Base-by-base conservation (phyloP, 2,797 vertebrate species). In the Chelonia mydas region DNA sequence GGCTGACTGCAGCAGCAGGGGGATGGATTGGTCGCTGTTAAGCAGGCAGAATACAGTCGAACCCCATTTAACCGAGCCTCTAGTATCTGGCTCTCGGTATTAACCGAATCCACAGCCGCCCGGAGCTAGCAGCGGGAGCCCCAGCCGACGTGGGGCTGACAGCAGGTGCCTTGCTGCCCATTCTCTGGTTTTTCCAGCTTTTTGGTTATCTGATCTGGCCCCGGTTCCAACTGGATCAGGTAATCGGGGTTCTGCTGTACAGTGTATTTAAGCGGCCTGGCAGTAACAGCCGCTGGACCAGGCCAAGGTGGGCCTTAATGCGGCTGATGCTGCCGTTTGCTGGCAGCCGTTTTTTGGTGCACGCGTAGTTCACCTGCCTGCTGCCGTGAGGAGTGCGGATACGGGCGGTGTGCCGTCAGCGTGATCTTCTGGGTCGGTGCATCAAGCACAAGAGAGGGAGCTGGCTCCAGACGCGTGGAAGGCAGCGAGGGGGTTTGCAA, bases 251-350 rank as follows among this genome's bases (percentile, higher is more conserved):
- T 23, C 65, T 3, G 16, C 33, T 5, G 9, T 7, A 7, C 21
- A 21, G 23, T 25, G 25, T 91, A 27, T 86, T 87, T 85, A 81
- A 90, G 83, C 23, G 1, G 41, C 21, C n/a, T 53, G 81, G 41
- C 82, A 83, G 49, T 57, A 80, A 33, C 33, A 65, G 81, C 19
- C 37, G 81, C 21, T 27, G 13, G 41, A 33, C 25, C 80, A 65
- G 51, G 80, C 37, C 17, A 8, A 54, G 19, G 77, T 33, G 11
- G 6, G 81, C 5, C 65, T n/a, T 55, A 45, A 77, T 84, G 57
- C 80, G 89, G 93, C 15, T 1, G 74, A 92, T 89, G 95, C 95
- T 97, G 97, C 97, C 97, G 91, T 83, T 94, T 0, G 13, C 93
- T 90, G 97, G 96, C 90, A 83, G 57, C 53, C 81, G 45, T 41